Base-by-base conservation (phyloP, 2,888 invertebrate species). In the Melinaea menophilus region DNA sequence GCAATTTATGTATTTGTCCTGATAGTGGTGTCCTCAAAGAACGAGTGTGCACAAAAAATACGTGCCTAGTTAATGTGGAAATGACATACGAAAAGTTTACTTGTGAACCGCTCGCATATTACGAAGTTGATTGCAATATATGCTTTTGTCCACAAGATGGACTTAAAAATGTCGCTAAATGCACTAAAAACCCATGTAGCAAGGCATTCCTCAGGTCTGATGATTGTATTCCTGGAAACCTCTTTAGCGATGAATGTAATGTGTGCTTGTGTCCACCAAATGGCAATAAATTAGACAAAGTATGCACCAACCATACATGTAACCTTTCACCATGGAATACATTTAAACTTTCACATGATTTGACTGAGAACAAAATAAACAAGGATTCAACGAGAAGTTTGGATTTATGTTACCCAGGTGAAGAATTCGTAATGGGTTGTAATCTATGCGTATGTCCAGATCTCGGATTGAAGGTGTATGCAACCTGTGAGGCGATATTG, bases 1-100 rank as follows among this genome's bases (percentile, higher is more conserved):
- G 91, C 63, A 91, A 91, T 67, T 87, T 82, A 56, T 91, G 91
- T 69, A 86, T 88, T 48, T 91, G 91, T 62, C 80, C 87, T 1
- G 75, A 78, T 11, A 83, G 68, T 56, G 90, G 89, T 2, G 57
- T 73, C 2, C 59, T 77, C 1, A 77, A 75, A 47, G 79, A 85
- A 1, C 77, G 73, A 58, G 76, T 78, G 0, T 90, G 90, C 65
- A 90, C 90, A 0, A 84, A 84, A 63, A 86, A 82, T 61, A 69
- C 69, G 34, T 89, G 90, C 62, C 69, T 68, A 1, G 77, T 74
- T 3, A 48, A 71, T 0, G 74, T 72, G 3, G 54, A 71, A 2
- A 65, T 68, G 0, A 35, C 67, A 4, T 54, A 65, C 5, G 72
- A 78, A 0, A 78, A 78, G 22, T 79, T 87, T 9, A 66, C 69